These are phyloP conservation scores for Caenorhabditis plicata DNA, from an alignment of 2,888 invertebrate species.

Conservation along the genomic window DNA sequence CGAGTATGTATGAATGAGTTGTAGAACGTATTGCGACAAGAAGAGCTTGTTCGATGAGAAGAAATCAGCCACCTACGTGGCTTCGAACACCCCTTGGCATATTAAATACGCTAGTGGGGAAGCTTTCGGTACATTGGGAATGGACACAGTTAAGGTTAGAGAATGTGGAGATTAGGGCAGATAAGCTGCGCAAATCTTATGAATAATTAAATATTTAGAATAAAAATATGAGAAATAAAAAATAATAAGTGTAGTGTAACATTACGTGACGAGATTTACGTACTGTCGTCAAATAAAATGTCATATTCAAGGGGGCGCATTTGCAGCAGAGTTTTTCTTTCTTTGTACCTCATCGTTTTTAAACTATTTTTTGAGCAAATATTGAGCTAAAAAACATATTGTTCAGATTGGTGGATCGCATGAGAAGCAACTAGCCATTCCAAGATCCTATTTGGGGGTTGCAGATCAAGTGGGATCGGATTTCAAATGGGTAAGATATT, in stretches of 20 bases:
- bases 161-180: too few relatives aligned
- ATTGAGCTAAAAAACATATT: neutral
- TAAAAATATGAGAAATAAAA: too few relatives aligned
- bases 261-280: too few relatives aligned
- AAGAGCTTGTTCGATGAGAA: slow-evolving; percentile 87
- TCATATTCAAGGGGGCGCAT: too few relatives aligned
- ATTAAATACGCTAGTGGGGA: slow-evolving; percentile 68
- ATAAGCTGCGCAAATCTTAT: too few relatives aligned
- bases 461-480: slow-evolving; percentile 45
- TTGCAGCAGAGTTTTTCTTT: too few relatives aligned
- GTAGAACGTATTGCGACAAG: slow-evolving; percentile 26
- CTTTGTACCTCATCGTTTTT: too few relatives aligned
- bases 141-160: slow-evolving; percentile 64
- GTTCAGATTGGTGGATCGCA: slow-evolving; percentile 37
- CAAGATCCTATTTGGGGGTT: slow-evolving; percentile 50
- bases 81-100: slow-evolving; percentile 67
- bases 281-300: too few relatives aligned
- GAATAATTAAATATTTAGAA: too few relatives aligned
- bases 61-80: slow-evolving; percentile 76
- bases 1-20: too few relatives aligned
- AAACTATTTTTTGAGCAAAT: too few relatives aligned
- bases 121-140: slow-evolving; percentile 68
- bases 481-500: slow-evolving; percentile 32
- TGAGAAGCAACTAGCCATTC: slow-evolving; percentile 42
- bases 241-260: too few relatives aligned